Conservation (phyloP, 2,888 invertebrate species). For the Elmis aenea region DNA sequence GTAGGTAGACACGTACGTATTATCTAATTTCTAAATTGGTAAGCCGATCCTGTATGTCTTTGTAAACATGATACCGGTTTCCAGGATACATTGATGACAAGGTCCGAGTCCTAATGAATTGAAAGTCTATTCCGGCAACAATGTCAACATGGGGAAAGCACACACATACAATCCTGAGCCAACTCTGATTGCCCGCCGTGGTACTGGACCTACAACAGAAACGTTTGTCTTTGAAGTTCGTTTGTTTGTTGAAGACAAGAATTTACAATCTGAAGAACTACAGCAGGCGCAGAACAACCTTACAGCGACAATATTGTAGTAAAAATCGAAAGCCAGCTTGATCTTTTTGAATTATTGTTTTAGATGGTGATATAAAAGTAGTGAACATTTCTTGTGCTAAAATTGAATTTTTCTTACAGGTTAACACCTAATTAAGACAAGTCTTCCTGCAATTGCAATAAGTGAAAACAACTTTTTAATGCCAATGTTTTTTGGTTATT, state of each 20-base stretch:
- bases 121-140: constrained; percentile 45
- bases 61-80: constrained; percentile 35
- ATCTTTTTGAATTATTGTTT: too few species aligned
- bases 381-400: too few species aligned
- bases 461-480: too few species aligned
- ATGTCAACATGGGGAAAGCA: constrained; percentile 42
- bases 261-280: constrained; percentile 36
- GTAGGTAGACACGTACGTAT: too few species aligned
- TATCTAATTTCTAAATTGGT: constrained; percentile 18
- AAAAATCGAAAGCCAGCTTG: too few species aligned
- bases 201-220: constrained; percentile 35
- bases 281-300: too few species aligned
- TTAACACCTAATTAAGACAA: too few species aligned
- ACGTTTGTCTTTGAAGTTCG: constrained; percentile 46
- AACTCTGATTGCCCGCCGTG: constrained; percentile 40
- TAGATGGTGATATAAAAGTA: too few species aligned
- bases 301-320: too few species aligned
- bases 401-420: too few species aligned
- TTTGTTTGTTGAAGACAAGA: constrained; percentile 40
- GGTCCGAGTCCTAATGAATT: constrained; percentile 41
- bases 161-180: constrained; percentile 40
- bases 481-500: too few species aligned
- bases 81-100: constrained; percentile 36
- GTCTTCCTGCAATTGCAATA: too few species aligned
- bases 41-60: constrained; percentile 21